Base-by-base conservation (phyloP, 1,140 invertebrate genomes). In the Copidosoma floridanum region DNA sequence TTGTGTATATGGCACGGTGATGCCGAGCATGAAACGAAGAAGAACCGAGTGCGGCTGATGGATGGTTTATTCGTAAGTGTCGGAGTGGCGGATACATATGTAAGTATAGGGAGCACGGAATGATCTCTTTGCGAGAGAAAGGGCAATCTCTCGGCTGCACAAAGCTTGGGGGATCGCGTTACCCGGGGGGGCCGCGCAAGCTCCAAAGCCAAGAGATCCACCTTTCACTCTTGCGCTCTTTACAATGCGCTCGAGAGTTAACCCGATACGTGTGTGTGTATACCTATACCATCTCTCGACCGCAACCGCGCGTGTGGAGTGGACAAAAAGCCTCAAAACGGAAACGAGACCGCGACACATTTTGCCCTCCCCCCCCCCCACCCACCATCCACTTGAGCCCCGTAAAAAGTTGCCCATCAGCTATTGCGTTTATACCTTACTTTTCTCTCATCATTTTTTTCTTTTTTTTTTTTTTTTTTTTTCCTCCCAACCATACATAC, bases 191-290 rank as follows among this genome's bases (percentile, higher is more conserved):
- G 41, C 20, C 23, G 29, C 11, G 53, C 24, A 35, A 21, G 37
- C 27, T 11, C 7, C 27, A 16, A 23, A 18, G 29, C 27, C 16
- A 27, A 20, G 26, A 47, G 41, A 12, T 47, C 7, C n/a, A 20
- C 24, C 37, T 8, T 29, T 32, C 29, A 24, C 6, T 37, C 4
- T 20, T 21, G 2, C 32, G 18, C 29, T 46, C 37, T n/a, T 43
- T 24, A 56, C 12, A 32, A 8, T 8, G 29, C 20, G 32, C 37
- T 35, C 41, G 16, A 47, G 54, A 37, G 43, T n/a, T n/a, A 56
- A 56, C 37, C 41, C 43, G 54, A 56, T 47, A 56, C 21, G 38
- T n/a, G n/a, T n/a, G n/a, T n/a, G n/a, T n/a, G n/a, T n/a, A n/a
- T n/a, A n/a, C n/a, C n/a, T n/a, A n/a, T n/a, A n/a, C n/a, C n/a